Percentiles rank a stretch among this genome's conserved stretches.
phyloP scores from a whole-genome alignment of 2,113 vertebrate genomes.

The Psammodynastes pulverulentus region DNA sequence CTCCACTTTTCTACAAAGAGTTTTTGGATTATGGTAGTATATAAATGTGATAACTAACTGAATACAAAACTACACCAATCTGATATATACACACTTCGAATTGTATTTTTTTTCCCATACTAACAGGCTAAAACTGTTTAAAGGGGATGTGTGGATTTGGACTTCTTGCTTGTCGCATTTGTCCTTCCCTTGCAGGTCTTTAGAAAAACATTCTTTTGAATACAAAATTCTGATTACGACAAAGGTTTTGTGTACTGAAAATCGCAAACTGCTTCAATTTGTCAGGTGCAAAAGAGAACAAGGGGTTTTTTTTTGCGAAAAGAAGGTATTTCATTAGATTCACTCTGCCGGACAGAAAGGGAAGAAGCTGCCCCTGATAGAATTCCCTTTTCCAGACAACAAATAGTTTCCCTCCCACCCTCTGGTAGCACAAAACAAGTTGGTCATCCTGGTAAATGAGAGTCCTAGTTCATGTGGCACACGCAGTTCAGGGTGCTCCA shows the following conservation, averaged over 20 bases:
- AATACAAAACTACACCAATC: not conserved
- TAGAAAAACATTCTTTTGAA: not conserved
- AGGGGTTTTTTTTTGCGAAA: not conserved
- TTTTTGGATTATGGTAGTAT: not conserved
- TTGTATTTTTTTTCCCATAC: not conserved
- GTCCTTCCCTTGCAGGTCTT: not conserved
- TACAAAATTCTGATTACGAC: not conserved
- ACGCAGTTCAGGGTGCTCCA: slow-evolving; percentile 41
- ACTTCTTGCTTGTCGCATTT: not conserved
- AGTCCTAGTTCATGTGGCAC: not conserved
- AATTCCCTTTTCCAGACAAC: not conserved
- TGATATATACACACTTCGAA: not conserved
- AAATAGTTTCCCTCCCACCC: not conserved
- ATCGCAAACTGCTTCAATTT: not conserved
- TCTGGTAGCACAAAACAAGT: not conserved
- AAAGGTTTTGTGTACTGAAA: not conserved
- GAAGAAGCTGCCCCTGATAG: not conserved
- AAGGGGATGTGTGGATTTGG: not conserved
- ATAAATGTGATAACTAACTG: not conserved
- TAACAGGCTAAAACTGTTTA: not conserved
- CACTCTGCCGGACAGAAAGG: not conserved
- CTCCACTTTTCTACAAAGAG: not conserved
- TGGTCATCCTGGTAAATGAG: slow-evolving; percentile 5
- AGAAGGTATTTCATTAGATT: not conserved
- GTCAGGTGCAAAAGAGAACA: not conserved